Evolutionary conservation across 2,888 invertebrate genomes (phyloP).

Genomic region (Orthosia incerta): DNA sequence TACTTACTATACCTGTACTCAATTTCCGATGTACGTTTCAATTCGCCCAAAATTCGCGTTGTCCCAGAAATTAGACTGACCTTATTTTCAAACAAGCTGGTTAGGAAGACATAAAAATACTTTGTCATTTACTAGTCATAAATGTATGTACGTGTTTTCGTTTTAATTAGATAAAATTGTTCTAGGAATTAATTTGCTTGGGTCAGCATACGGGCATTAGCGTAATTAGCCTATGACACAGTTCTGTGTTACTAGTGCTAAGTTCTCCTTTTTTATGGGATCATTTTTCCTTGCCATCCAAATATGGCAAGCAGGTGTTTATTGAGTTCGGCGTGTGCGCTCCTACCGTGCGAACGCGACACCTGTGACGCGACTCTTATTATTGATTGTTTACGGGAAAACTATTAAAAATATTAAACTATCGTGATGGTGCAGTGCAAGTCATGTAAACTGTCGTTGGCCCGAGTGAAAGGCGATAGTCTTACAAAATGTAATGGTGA

Average conservation of each 20-base stretch:
- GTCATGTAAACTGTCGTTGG: too few relatives aligned
- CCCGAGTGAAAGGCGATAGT: too few relatives aligned
- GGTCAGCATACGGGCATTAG: slow-evolving; percentile 9
- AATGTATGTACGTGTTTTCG: slow-evolving; percentile 4
- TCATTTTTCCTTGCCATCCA: not conserved
- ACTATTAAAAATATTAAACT: too few relatives aligned
- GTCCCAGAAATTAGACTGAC: slow-evolving; percentile 29
- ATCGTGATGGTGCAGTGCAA: too few relatives aligned
- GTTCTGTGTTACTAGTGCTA: slow-evolving; percentile 13
- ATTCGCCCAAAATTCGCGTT: slow-evolving; percentile 22
- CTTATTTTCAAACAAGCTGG: slow-evolving; percentile 18
- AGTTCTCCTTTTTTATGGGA: not conserved
- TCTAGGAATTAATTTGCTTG: slow-evolving; percentile 32
- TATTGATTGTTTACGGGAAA: too few relatives aligned
- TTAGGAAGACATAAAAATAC: slow-evolving; percentile 1
- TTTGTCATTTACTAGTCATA: slow-evolving; percentile 2
- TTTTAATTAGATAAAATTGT: slow-evolving; percentile 37
- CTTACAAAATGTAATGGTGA: too few relatives aligned
- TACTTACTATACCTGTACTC: not conserved
- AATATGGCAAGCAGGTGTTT: not conserved
- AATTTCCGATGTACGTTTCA: slow-evolving; percentile 7
- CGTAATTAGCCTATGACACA: slow-evolving; percentile 28
- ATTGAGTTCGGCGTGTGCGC: too few relatives aligned
- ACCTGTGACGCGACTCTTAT: too few relatives aligned
- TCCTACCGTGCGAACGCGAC: too few relatives aligned